Conservation (phyloP, 2,888 invertebrate genomes). For the Andrena bicolor region DNA sequence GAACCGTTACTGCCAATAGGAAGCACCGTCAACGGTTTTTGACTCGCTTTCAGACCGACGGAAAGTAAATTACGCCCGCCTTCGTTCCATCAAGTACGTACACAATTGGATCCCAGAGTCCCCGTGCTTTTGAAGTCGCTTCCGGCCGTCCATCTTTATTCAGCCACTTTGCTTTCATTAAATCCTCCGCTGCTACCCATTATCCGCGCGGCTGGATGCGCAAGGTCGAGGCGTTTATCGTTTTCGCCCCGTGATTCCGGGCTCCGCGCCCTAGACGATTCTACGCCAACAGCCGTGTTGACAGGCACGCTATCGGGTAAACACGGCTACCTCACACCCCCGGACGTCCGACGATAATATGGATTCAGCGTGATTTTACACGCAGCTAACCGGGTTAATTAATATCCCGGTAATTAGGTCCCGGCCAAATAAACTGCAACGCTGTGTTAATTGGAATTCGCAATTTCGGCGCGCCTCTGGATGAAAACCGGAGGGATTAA, state of each 20-base stretch:
- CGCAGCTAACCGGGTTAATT: slow-evolving; percentile 20
- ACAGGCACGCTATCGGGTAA: slow-evolving; percentile 20
- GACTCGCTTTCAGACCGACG: slow-evolving; percentile 12
- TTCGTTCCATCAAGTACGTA: slow-evolving; percentile 22
- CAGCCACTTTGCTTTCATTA: slow-evolving; percentile 40
- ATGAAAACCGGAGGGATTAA: slow-evolving; percentile 4
- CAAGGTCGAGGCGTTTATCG: slow-evolving; percentile 19
- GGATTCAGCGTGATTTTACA: slow-evolving; percentile 16
- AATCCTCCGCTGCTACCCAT: slow-evolving; percentile 3
- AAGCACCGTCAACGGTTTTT: slow-evolving; percentile 18
- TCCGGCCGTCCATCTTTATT: slow-evolving; percentile 40
- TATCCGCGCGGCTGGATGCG: neutral
- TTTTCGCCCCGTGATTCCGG: neutral
- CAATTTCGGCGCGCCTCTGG: neutral
- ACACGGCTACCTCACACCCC: neutral
- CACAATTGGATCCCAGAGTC: slow-evolving; percentile 38
- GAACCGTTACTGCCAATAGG: slow-evolving; percentile 25
- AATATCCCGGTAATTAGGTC: slow-evolving; percentile 12
- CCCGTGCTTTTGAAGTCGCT: slow-evolving; percentile 32
- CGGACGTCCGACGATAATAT: neutral
- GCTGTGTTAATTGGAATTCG: neutral
- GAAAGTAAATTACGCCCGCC: slow-evolving; percentile 33
- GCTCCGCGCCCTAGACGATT: slow-evolving; percentile 11
- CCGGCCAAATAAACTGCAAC: neutral
- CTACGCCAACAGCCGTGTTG: neutral